These are phyloP conservation scores for Psilanteris sp. DNA, from an alignment of 1,140 invertebrate species.

Conservation along the genomic window DNA sequence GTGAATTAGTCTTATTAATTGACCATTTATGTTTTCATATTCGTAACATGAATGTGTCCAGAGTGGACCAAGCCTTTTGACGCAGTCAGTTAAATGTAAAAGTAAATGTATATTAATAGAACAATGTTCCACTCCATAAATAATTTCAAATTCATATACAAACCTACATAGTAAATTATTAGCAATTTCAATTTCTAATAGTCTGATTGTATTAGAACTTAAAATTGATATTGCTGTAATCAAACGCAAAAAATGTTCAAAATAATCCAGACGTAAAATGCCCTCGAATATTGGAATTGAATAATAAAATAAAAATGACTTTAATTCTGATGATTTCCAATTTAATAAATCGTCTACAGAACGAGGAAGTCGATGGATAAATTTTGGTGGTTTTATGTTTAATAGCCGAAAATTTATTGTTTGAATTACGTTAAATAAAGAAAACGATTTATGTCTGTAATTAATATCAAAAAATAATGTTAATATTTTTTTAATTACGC, in stretches of 20 bases:
- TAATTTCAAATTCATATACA: not conserved
- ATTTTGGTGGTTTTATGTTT: not conserved
- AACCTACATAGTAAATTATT: not conserved
- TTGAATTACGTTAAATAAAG: no score
- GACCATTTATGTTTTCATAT: not conserved
- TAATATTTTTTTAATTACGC: no score
- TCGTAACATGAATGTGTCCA: slow-evolving; percentile 1
- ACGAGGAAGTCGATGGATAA: not conserved
- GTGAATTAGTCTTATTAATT: not conserved
- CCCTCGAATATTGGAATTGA: no score
- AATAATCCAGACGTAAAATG: no score
- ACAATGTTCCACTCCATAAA: not conserved
- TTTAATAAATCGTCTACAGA: no score
- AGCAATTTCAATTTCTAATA: not conserved
- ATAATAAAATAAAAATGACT: no score
- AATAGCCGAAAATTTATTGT: no score
- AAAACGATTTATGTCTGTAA: no score
- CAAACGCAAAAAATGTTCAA: not conserved
- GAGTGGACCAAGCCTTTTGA: not conserved
- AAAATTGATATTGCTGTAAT: not conserved
- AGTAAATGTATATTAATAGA: not conserved
- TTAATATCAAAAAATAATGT: no score
- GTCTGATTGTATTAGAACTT: not conserved
- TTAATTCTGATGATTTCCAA: no score
- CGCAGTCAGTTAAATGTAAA: slow-evolving; percentile 2